Conservation (phyloP, 2,888 invertebrate genomes). For the Cantharis nigra region DNA sequence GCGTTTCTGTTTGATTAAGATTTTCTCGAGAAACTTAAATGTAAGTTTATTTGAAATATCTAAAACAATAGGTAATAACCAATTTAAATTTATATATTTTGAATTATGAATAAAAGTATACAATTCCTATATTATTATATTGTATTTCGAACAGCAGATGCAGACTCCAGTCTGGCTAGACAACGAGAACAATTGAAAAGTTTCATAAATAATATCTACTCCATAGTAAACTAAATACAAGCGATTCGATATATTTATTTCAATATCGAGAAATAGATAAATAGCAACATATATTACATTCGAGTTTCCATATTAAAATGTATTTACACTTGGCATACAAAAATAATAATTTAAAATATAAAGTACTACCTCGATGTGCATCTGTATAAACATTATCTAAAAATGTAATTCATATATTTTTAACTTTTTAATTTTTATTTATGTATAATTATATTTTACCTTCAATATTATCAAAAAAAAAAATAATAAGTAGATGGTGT, state of each 20-base stretch:
- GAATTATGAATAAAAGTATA: conserved; percentile 25
- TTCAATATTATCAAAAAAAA: not conserved
- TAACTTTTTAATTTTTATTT: conserved; percentile 23
- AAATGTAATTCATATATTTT: conserved; percentile 34
- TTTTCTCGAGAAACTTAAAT: conserved; percentile 1
- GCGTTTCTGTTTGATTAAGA: not conserved
- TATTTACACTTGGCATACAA: conserved; percentile 36
- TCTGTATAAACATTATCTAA: conserved; percentile 36
- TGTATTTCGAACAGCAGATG: conserved; percentile 32
- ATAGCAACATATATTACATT: conserved; percentile 35
- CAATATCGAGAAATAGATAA: conserved; percentile 40
- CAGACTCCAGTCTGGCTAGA: conserved; percentile 38
- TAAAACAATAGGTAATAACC: conserved; percentile 18
- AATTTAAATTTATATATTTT: conserved; percentile 30
- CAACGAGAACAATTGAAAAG: conserved; percentile 40
- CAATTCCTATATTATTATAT: conserved; percentile 35
- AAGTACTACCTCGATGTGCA: conserved; percentile 42
- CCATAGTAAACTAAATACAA: conserved; percentile 39
- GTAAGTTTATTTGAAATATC: not conserved
- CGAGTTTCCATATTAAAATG: conserved; percentile 35
- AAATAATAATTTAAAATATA: conserved; percentile 43
- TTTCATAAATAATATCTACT: conserved; percentile 39
- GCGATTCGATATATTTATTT: conserved; percentile 40
- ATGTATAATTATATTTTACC: conserved; percentile 14
- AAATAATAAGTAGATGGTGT: not conserved